Conservation (phyloP, 2,888 invertebrate genomes). For the Synergus gifuensis region DNA sequence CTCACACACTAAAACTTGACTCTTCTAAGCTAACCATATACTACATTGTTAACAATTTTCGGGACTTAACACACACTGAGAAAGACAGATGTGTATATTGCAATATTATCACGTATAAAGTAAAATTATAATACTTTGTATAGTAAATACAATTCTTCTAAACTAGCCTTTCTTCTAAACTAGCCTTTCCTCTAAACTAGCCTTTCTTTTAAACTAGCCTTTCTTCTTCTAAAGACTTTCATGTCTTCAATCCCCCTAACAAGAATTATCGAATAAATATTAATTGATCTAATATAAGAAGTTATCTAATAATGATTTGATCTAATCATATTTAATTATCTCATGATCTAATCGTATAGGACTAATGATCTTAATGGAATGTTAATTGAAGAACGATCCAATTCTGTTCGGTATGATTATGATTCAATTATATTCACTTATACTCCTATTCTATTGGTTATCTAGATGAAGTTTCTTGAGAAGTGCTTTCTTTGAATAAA, state of each 20-base stretch:
- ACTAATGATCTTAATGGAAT: neutral
- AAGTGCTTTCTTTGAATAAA: neutral
- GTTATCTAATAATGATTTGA: conserved; percentile 1
- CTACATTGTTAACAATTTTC: no score
- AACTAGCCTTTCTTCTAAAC: no score
- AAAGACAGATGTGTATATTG: no score
- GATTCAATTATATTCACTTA: neutral
- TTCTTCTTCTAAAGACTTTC: no score
- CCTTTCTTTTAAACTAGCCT: no score
- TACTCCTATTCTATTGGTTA: neutral
- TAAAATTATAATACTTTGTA: no score
- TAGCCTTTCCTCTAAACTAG: no score
- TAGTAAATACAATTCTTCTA: no score
- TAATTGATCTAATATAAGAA: neutral
- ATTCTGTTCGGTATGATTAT: neutral
- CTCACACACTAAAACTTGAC: neutral
- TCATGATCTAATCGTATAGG: neutral
- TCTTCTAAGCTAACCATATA: neutral
- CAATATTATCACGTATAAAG: no score
- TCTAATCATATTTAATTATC: neutral
- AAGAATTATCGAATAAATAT: neutral
- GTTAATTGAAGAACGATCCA: neutral
- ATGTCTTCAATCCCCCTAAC: neutral
- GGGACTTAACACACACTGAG: no score
- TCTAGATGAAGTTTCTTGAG: neutral